Evolutionary conservation across 2,797 vertebrate genomes (phyloP), one percentile per base, ranked within the genome.

Genomic region (Myotis myotis): DNA sequence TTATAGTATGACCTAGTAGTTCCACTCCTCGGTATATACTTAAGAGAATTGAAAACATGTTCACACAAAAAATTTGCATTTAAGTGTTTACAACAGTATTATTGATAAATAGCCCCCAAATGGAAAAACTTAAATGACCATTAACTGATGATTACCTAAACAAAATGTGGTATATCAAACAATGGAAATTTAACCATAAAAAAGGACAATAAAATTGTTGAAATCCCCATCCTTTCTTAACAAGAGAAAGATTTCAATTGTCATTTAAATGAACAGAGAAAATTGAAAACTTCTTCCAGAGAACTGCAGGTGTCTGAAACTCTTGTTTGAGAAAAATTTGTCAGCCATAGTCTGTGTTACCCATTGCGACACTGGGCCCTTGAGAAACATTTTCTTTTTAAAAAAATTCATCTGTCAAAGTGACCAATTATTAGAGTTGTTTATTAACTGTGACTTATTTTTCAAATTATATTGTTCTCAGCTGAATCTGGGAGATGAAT

Each of bases 391-490:
- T 78, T 93, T 93, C 16, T 78, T 20, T 62, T 60, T 28, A 6
- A 25, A 49, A 28, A 28, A 62, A 30, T 30, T 30, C 60, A 30
- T 28, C 57, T 60, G 57, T 60, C 60, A 62, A 62, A 62, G 28
- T 30, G 28, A 62, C 60, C 28, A 36, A 80, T 89, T 92, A 49
- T 55, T 95, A 74, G 70, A 25, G 10, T 53, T 96, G 23, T 81
- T 94, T 93, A 88, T 74, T 95, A 90, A 88, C 28, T 93, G 51
- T 38, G 92, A 44, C 15, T 86, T 72, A 47, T 51, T 92, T 95
- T 92, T 95, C 11, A 86, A 51, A 53, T 64, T 82, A 76, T 33
- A 12, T 28, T 66, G 17, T 75, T 93, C 62, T 92, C 20, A 85
- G 55, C 53, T 96, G 76, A 89, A 57, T 87, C 66, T 83, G 49